These are phyloP conservation scores for Clarias platycephalus DNA, from an alignment of 2,797 vertebrate genomes.

Conservation along the genomic window DNA sequence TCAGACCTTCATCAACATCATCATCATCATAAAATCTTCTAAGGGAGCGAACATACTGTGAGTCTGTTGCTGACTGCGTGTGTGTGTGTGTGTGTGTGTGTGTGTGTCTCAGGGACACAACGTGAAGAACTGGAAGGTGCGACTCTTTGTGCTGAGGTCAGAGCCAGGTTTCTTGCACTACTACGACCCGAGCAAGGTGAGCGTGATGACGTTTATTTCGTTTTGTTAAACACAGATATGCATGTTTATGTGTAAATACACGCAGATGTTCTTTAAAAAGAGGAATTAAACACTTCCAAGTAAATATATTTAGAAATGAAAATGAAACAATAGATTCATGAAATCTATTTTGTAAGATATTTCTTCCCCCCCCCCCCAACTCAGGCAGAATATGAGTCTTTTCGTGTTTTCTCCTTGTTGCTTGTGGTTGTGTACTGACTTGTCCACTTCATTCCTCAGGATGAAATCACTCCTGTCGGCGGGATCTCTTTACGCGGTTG, in stretches of 20 bases:
- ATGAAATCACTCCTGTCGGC: conserved; percentile 86
- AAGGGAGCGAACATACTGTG: no score
- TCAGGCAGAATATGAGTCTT: background rate
- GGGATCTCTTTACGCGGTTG: conserved; percentile 88
- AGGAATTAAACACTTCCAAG: background rate
- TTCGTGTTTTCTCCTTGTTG: background rate
- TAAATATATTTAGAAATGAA: background rate
- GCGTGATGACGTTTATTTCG: background rate
- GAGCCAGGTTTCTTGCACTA: conserved; percentile 92
- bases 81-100: conserved; percentile 16
- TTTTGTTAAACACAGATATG: no score
- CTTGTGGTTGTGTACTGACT: conserved; percentile 46
- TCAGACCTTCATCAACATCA: background rate
- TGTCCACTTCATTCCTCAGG: conserved; percentile 70
- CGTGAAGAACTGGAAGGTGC: conserved; percentile 96
- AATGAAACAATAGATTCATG: background rate
- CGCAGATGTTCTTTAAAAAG: background rate
- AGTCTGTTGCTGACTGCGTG: background rate
- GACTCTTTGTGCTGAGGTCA: conserved; percentile 89
- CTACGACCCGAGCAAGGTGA: conserved; percentile 89
- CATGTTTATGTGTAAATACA: background rate
- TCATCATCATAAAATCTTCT: background rate
- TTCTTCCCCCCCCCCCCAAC: no score
- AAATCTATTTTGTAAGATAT: background rate
- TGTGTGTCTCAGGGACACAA: conserved; percentile 84